A percentile compares a stretch with the other conserved stretches of the same genome.
Evolutionary conservation across 2,113 vertebrate species (phyloP).

Genomic region (Haplochromis vanheusdeni): DNA sequence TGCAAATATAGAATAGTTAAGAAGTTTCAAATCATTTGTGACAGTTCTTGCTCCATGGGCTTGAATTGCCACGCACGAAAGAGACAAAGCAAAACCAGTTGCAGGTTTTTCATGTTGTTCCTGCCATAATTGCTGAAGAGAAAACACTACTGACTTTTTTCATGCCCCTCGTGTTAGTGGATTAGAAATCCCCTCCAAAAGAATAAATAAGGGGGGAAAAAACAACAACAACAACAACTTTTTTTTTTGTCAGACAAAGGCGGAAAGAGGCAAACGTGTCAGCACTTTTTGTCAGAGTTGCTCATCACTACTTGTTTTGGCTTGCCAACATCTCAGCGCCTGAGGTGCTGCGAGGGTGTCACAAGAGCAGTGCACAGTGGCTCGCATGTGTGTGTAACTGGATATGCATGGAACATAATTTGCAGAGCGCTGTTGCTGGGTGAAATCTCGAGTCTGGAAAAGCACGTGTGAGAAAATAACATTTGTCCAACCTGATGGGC

Average conservation of each 20-base stretch:
- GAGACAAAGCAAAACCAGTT: background rate
- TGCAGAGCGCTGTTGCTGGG: background rate
- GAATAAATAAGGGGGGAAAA: background rate
- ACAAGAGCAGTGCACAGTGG: conserved; percentile 21
- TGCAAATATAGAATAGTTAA: background rate
- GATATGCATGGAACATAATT: conserved; percentile 12
- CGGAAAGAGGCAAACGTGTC: conserved; percentile 36
- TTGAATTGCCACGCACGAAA: background rate
- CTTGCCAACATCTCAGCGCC: conserved; percentile 38
- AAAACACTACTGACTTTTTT: conserved; percentile 2
- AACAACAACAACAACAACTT: background rate
- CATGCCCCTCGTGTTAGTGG: background rate
- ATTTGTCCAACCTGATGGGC: background rate
- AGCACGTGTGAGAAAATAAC: background rate
- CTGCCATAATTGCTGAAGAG: background rate
- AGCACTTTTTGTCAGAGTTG: conserved; percentile 57
- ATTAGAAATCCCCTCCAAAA: background rate
- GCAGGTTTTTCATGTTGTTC: background rate
- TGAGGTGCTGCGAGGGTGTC: conserved; percentile 28
- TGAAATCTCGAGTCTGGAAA: background rate
- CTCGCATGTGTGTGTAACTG: background rate
- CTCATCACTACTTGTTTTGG: conserved; percentile 55
- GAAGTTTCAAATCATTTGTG: background rate
- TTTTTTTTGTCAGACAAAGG: background rate
- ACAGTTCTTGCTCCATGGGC: background rate